phyloP scores from a whole-genome alignment of 1,140 invertebrate genomes.

The Drosophila pachea region DNA sequence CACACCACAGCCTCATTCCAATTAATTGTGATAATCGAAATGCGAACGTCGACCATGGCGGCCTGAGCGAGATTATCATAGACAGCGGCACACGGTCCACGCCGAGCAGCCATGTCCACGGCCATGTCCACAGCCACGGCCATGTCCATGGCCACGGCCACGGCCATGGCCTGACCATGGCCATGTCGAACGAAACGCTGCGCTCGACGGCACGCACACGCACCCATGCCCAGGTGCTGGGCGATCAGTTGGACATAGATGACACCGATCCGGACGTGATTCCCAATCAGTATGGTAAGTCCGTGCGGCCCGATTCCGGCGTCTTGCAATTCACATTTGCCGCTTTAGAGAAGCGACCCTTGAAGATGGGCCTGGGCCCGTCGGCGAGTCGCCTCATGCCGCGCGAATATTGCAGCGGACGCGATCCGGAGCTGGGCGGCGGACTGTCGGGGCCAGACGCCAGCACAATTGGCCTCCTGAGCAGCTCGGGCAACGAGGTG shows the following conservation, averaged over 20 bases:
- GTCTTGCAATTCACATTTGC: neutral
- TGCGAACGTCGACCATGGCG: constrained; percentile 49
- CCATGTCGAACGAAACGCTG: constrained; percentile 58
- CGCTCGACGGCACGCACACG: constrained; percentile 63
- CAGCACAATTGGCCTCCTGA: constrained; percentile 59
- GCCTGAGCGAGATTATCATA: constrained; percentile 42
- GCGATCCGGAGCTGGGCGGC: constrained; percentile 53
- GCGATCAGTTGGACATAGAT: constrained; percentile 81
- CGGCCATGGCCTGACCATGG: constrained; percentile 31
- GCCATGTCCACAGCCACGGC: constrained; percentile 25
- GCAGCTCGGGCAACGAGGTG: constrained; percentile 73
- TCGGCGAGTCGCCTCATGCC: constrained; percentile 73
- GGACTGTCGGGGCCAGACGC: constrained; percentile 35
- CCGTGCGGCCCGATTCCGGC: neutral
- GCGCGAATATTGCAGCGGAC: constrained; percentile 63
- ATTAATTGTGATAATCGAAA: constrained; percentile 68
- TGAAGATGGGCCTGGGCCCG: constrained; percentile 62
- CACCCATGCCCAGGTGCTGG: constrained; percentile 69
- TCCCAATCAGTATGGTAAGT: constrained; percentile 89
- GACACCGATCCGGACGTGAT: constrained; percentile 91
- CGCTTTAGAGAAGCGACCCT: constrained; percentile 71
- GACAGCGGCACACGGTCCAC: constrained; percentile 45
- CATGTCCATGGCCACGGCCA: constrained; percentile 34
- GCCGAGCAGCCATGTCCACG: constrained; percentile 44
- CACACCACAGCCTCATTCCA: constrained; percentile 75